These are phyloP conservation scores for Iselma pallidipennis DNA, from an alignment of 2,888 invertebrate genomes.

Conservation along the genomic window DNA sequence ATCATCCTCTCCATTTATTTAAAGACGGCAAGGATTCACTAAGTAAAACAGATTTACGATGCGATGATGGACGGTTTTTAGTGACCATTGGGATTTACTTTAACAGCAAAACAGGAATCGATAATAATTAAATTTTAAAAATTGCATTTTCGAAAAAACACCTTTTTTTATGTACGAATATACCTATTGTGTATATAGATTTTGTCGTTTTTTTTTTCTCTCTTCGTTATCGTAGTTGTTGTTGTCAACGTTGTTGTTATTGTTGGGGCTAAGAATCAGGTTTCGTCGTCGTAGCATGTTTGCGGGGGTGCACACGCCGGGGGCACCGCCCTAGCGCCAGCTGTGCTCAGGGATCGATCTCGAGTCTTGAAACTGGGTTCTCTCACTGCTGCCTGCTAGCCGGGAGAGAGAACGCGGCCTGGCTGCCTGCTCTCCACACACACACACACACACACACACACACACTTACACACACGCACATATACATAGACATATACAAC, in stretches of 20 bases:
- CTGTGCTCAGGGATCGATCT: constrained; percentile 52
- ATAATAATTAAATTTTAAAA: too few species aligned
- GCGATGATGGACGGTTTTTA: too few species aligned
- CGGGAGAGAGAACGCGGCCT: constrained; percentile 19
- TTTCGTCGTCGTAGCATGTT: constrained; percentile 21
- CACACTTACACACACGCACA: background rate
- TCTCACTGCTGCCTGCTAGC: constrained; percentile 22
- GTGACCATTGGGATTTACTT: too few species aligned
- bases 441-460: background rate
- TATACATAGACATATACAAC: background rate
- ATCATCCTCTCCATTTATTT: too few species aligned
- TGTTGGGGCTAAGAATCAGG: background rate
- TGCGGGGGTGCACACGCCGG: constrained; percentile 37
- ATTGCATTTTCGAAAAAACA: too few species aligned
- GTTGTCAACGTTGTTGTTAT: constrained; percentile 1
- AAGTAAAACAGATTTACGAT: too few species aligned
- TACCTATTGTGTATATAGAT: too few species aligned
- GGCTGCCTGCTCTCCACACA: constrained; percentile 8
- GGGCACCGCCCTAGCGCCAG: constrained; percentile 54
- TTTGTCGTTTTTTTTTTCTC: background rate
- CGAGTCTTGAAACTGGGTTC: constrained; percentile 50
- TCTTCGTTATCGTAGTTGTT: background rate
- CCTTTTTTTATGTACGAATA: too few species aligned
- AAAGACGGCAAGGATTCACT: too few species aligned
- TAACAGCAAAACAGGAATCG: too few species aligned